Conservation (phyloP, 2,113 vertebrate species). For the Phalacrocorax pelagicus region DNA sequence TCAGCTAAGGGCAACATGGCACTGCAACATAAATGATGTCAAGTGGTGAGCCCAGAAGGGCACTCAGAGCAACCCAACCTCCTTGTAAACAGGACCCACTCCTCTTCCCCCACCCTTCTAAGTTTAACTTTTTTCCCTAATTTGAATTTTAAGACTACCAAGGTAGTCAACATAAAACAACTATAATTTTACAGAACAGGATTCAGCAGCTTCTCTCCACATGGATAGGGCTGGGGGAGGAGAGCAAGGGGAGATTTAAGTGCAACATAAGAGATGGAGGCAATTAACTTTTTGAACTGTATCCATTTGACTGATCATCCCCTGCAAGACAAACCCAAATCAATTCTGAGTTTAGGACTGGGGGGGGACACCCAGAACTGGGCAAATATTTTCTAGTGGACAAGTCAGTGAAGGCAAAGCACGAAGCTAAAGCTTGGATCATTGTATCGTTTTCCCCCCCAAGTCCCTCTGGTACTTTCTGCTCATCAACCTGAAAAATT, state of each 20-base stretch:
- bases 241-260: background rate
- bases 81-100: background rate
- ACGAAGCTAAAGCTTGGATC: background rate
- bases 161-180: background rate
- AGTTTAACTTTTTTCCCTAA: background rate
- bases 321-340: background rate
- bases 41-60: background rate
- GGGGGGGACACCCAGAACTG: background rate
- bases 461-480: background rate
- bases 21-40: background rate
- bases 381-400: background rate
- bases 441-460: accelerated
- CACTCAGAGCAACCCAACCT: background rate
- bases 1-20: background rate
- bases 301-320: background rate
- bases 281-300: background rate
- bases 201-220: background rate
- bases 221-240: background rate
- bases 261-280: background rate
- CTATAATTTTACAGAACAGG: background rate
- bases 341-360: background rate
- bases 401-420: background rate
- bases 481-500: background rate
- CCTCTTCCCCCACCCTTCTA: background rate
- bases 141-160: background rate